Base-by-base conservation (phyloP, 2,888 invertebrate species). In the Scrobipalpa atriplicella region DNA sequence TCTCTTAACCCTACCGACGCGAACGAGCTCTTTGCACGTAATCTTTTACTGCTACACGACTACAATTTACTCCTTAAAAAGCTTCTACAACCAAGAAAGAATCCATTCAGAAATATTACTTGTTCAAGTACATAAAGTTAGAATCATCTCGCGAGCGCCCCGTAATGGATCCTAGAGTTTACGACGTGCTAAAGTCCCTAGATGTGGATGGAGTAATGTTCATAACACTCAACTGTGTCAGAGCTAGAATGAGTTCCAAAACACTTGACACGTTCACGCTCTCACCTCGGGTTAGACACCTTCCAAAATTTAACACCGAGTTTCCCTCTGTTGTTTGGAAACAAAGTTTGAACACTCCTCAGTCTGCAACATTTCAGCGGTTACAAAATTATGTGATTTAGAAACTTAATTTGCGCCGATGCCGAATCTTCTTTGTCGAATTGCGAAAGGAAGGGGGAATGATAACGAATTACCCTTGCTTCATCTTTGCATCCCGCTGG, bases 401-500 rank as follows among this genome's bases (percentile, higher is more conserved):
- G 38, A 64, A 65, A 65, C 52, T 65, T 36, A 65, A 65, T 65
- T 62, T 62, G 41, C 43, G 19, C 29, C 52, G 39, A 47, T 63
- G 62, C 13, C 43, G 41, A 56, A 56, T 54, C 64, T 16, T 52
- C 52, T 63, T 52, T 64, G 56, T 51, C 38, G 56, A 52, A 38
- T 64, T 64, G 43, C 62, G 62, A 70, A 80, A 77, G 77, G 71
- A 29, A 29, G 29, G 29, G 72, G 75, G 82, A 84, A 84, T 83
- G 77, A 85, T 84, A 78, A 78, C 77, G 74, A 85, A 85, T 86
- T 78, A 80, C 82, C 83, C 80, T 84, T 81, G 80, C 84, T 86
- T 85, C 80, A 86, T 87, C 87, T 89, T 84, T 78, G 84, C 84
- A 81, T 85, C 90, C 89, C 90, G 83, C 85, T 87, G 90, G 85